Conservation (phyloP, 2,113 vertebrate species). For the Capricornis sumatraensis region DNA sequence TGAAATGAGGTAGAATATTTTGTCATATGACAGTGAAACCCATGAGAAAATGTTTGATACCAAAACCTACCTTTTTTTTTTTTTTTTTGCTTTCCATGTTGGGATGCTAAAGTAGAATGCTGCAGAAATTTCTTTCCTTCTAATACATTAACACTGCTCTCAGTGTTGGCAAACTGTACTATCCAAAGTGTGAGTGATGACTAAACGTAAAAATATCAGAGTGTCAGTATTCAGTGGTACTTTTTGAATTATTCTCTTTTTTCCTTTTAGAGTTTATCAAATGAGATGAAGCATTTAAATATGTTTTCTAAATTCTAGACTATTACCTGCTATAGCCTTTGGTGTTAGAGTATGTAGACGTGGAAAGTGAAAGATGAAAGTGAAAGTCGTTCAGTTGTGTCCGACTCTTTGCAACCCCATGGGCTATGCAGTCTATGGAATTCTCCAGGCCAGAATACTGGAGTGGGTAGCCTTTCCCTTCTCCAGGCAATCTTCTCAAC, state of each 20-base stretch:
- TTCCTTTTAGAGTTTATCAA: background rate
- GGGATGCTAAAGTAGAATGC: background rate
- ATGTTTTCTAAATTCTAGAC: background rate
- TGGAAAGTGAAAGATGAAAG: background rate
- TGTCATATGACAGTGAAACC: background rate
- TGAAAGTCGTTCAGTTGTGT: background rate
- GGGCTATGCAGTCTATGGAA: background rate
- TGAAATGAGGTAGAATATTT: background rate
- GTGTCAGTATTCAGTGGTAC: background rate
- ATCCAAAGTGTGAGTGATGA: background rate
- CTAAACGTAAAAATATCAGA: background rate
- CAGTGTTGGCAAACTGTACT: background rate
- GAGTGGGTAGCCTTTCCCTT: background rate
- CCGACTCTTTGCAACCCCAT: background rate
- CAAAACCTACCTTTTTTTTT: background rate
- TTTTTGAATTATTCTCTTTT: background rate
- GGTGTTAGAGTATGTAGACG: background rate
- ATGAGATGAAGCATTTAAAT: background rate
- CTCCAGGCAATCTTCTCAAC: background rate
- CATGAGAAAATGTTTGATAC: background rate
- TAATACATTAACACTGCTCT: background rate
- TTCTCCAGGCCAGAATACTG: background rate
- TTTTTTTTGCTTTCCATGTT: background rate
- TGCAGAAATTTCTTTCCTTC: background rate
- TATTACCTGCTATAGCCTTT: background rate